Evolutionary conservation across 2,113 vertebrate genomes (phyloP).

Genomic region (Hemichromis elongatus): DNA sequence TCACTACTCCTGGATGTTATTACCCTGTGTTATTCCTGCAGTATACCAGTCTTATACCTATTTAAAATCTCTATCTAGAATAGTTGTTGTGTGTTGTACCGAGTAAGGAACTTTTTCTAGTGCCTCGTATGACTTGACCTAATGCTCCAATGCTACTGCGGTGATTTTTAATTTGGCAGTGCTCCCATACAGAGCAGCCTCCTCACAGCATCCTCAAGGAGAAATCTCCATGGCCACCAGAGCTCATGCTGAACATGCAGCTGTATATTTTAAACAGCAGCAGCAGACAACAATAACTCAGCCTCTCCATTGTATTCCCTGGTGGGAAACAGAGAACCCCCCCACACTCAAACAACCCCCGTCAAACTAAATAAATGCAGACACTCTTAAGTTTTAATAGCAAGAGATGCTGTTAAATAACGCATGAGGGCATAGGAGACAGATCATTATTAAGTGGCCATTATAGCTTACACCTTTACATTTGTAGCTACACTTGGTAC

Average conservation of each 20-base stretch:
- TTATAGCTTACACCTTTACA: constrained; percentile 37
- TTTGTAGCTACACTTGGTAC: constrained; percentile 39
- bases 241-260: neutral
- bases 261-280: constrained; percentile 17
- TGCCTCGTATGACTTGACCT: neutral
- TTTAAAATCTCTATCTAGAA: neutral
- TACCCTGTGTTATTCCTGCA: neutral
- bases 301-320: neutral
- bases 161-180: neutral
- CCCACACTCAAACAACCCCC: neutral
- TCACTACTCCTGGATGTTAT: neutral
- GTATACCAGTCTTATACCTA: neutral
- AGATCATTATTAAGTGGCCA: constrained; percentile 18
- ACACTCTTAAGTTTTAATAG: constrained; percentile 2
- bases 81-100: neutral
- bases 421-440: constrained; percentile 14
- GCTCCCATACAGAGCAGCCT: neutral
- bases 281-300: neutral
- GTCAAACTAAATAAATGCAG: constrained; percentile 3
- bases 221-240: neutral
- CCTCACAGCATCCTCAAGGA: neutral
- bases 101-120: neutral
- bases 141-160: neutral
- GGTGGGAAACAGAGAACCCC: neutral
- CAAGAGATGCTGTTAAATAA: constrained; percentile 9